Percentiles rank a stretch among this genome's conserved stretches.
phyloP scores from a whole-genome alignment of 2,113 vertebrate species.

The Protobothrops mucrosquamatus region DNA sequence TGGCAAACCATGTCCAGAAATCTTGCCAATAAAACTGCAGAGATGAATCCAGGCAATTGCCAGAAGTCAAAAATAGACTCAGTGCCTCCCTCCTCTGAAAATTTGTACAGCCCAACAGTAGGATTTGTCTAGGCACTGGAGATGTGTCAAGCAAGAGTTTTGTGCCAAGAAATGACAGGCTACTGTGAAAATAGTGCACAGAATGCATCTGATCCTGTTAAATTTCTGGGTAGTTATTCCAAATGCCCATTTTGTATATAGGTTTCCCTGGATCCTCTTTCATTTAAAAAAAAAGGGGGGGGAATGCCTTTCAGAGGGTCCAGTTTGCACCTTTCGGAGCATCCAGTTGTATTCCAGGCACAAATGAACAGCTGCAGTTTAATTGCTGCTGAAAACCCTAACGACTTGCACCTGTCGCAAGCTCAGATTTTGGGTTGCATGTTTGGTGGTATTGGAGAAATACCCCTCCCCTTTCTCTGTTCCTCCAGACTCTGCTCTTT shows the following conservation, averaged over 20 bases:
- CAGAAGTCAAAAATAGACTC: not conserved
- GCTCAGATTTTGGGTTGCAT: not conserved
- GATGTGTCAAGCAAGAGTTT: conserved; percentile 3
- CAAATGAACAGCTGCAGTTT: conserved; percentile 25
- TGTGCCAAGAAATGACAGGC: conserved; percentile 9
- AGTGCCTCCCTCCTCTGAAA: too few species aligned
- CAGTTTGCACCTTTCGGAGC: conserved; percentile 2
- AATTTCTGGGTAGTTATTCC: conserved; percentile 16
- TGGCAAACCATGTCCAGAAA: not conserved
- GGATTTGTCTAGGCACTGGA: not conserved
- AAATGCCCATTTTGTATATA: conserved; percentile 2
- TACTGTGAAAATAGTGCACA: conserved; percentile 14
- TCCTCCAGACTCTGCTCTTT: not conserved
- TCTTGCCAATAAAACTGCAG: not conserved
- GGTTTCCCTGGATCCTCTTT: not conserved
- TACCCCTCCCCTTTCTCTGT: not conserved
- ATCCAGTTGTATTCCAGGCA: conserved; percentile 16
- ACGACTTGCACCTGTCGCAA: conserved; percentile 7
- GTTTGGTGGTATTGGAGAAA: conserved; percentile 35
- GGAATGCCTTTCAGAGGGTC: conserved; percentile 20
- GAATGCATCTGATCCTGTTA: conserved; percentile 17
- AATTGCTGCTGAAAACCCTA: conserved; percentile 8
- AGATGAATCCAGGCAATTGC: not conserved
- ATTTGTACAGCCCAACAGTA: not conserved
- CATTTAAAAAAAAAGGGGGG: conserved; percentile 5